These are phyloP conservation scores for Tetranychus piercei DNA, from an alignment of 2,888 invertebrate genomes.

Conservation along the genomic window DNA sequence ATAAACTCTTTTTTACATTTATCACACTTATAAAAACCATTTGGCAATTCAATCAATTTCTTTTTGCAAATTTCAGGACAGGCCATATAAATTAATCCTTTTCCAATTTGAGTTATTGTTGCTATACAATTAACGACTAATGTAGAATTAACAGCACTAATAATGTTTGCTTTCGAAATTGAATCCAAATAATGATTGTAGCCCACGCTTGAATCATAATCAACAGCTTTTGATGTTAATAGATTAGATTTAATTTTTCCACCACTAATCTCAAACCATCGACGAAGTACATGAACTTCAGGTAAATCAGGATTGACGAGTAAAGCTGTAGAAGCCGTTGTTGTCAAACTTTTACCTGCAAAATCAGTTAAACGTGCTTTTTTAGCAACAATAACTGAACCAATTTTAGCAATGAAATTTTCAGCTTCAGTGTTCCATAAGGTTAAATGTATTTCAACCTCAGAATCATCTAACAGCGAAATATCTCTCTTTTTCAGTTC, in stretches of 20 bases:
- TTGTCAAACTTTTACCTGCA: slow-evolving; percentile 44
- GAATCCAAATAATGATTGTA: neutral
- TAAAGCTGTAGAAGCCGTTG: slow-evolving; percentile 35
- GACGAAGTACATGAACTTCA: slow-evolving; percentile 62
- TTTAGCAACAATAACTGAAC: slow-evolving; percentile 70
- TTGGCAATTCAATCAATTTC: slow-evolving; percentile 71
- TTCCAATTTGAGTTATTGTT: slow-evolving; percentile 6
- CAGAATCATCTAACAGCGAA: slow-evolving; percentile 62
- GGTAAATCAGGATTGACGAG: slow-evolving; percentile 71
- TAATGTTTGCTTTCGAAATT: neutral
- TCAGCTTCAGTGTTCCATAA: slow-evolving; percentile 77
- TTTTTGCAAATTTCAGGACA: slow-evolving; percentile 75
- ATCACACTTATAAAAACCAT: slow-evolving; percentile 77
- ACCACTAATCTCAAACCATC: slow-evolving; percentile 13
- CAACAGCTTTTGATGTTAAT: neutral
- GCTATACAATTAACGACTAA: neutral
- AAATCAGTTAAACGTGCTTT: slow-evolving; percentile 68
- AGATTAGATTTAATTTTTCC: neutral
- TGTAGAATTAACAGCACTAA: neutral
- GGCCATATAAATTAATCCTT: slow-evolving; percentile 36
- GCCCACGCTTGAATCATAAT: neutral
- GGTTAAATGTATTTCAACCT: slow-evolving; percentile 55
- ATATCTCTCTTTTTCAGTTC: slow-evolving; percentile 77
- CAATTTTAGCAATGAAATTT: slow-evolving; percentile 52
- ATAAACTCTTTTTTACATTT: slow-evolving; percentile 72